These are phyloP conservation scores for Pteria penguin DNA, from an alignment of 2,888 invertebrate genomes.

Conservation along the genomic window DNA sequence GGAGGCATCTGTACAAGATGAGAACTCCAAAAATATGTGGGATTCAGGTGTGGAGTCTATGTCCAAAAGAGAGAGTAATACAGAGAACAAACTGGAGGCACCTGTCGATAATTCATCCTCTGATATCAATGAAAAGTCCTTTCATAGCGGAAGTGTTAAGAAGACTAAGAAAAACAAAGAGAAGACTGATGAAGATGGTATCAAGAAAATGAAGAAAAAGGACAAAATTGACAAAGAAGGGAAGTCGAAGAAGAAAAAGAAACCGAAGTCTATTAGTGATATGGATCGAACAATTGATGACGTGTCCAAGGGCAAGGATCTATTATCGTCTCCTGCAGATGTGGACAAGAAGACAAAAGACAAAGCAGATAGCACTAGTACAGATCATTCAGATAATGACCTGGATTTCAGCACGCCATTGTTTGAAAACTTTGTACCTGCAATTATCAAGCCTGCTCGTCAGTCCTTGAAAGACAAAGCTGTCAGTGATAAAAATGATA, in stretches of 20 bases:
- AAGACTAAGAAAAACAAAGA: constrained; percentile 25
- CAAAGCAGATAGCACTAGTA: neutral
- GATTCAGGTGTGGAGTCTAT: constrained; percentile 1
- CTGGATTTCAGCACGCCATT: constrained; percentile 26
- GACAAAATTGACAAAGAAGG: constrained; percentile 29
- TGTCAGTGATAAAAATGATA: neutral
- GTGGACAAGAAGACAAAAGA: neutral
- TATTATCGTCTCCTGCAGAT: neutral
- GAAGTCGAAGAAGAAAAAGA: constrained; percentile 26
- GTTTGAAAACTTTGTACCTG: constrained; percentile 26
- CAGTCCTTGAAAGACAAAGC: constrained; percentile 13
- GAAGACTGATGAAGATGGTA: constrained; percentile 24
- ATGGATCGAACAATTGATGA: constrained; percentile 22
- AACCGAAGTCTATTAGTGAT: neutral
- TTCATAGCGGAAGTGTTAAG: constrained; percentile 3
- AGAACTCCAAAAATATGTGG: constrained; percentile 12
- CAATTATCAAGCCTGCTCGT: constrained; percentile 14
- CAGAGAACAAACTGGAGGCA: neutral
- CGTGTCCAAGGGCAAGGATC: constrained; percentile 19
- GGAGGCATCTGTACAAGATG: constrained; percentile 1
- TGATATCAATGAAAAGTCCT: neutral
- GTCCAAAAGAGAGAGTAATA: neutral
- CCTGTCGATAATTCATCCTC: neutral
- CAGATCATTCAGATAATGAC: constrained; percentile 17
- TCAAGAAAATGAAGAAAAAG: constrained; percentile 24